Conservation (phyloP, 2,113 vertebrate genomes). For the Bolborhynchus lineola region DNA sequence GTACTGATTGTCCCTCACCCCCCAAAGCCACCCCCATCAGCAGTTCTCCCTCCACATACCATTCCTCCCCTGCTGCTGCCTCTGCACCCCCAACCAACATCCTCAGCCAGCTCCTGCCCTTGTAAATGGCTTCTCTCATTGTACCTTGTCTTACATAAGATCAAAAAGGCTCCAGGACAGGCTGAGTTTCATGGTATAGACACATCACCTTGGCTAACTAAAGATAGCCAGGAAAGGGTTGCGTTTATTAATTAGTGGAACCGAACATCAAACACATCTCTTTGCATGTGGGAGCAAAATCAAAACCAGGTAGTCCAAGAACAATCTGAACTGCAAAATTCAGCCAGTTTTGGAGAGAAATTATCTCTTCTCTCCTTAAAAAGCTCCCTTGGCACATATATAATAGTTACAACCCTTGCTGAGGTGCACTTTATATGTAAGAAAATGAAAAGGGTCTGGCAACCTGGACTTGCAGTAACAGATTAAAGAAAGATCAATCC, state of each 20-base stretch:
- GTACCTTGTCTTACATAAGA: background rate
- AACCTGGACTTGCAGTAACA: background rate
- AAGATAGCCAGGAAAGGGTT: background rate
- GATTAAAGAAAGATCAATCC: background rate
- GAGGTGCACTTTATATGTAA: background rate
- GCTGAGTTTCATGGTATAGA: background rate
- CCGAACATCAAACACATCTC: background rate
- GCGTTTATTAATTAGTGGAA: background rate
- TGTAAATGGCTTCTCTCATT: background rate
- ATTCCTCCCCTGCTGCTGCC: background rate
- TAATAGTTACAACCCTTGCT: background rate
- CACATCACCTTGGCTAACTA: background rate
- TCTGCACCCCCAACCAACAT: background rate
- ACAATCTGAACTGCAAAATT: background rate
- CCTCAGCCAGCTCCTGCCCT: background rate
- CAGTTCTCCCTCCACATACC: background rate
- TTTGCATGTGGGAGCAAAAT: background rate
- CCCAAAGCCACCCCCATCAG: background rate
- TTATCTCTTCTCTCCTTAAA: background rate
- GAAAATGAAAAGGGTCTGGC: background rate
- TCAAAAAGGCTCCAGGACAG: background rate
- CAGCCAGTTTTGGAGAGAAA: background rate
- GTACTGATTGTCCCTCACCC: rapidly evolving
- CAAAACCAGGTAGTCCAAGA: rapidly evolving
- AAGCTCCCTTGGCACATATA: background rate